These are phyloP conservation scores for Sminthurinus aureus DNA, from an alignment of 2,888 invertebrate genomes.

Conservation along the genomic window DNA sequence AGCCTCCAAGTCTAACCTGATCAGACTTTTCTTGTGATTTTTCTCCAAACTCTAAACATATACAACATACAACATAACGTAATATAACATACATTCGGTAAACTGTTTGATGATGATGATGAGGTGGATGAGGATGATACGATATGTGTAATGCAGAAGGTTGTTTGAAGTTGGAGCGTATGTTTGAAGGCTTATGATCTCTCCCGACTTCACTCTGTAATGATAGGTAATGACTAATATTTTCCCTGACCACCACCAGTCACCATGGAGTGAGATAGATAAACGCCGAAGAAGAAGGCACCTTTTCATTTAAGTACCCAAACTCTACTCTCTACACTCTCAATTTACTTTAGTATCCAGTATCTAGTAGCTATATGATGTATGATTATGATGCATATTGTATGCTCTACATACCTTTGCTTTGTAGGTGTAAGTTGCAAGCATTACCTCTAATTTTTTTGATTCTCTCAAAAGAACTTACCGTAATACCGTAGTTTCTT, in stretches of 20 bases:
- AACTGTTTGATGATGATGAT: too few species aligned
- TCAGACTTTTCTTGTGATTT: background rate
- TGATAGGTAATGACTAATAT: slow-evolving; percentile 8
- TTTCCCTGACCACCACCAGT: slow-evolving; percentile 14
- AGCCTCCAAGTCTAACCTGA: background rate
- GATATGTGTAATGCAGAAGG: background rate
- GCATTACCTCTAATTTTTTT: too few species aligned
- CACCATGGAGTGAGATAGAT: slow-evolving; percentile 3
- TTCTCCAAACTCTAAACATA: background rate
- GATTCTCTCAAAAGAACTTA: too few species aligned
- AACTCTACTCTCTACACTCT: background rate
- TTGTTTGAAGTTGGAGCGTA: background rate
- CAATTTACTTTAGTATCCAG: background rate
- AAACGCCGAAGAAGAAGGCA: background rate
- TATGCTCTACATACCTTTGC: too few species aligned
- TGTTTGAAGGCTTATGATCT: slow-evolving; percentile 2
- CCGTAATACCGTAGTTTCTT: too few species aligned
- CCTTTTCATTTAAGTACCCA: slow-evolving; percentile 7
- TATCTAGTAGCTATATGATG: too few species aligned
- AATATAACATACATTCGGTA: background rate
- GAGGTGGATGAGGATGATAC: too few species aligned
- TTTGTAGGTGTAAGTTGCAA: too few species aligned
- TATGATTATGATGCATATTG: too few species aligned
- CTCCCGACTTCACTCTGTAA: background rate
- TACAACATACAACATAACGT: background rate